Evolutionary conservation across 2,113 vertebrate genomes (phyloP), one percentile per base, ranked within the genome.

Genomic region (Melierax canorus): DNA sequence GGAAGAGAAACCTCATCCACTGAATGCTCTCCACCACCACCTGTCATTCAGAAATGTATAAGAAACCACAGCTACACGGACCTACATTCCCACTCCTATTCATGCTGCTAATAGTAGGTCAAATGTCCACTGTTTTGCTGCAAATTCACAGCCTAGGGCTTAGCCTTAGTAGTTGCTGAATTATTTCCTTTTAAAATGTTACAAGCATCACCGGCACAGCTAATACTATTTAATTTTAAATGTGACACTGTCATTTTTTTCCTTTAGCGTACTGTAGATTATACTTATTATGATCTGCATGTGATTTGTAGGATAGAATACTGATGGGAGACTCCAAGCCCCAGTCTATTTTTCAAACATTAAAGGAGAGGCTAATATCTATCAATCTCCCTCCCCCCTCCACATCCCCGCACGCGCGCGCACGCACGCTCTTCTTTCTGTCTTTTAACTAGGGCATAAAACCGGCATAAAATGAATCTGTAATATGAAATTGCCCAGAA

Each of bases 401-500:
- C 83, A 36, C 75, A 78, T 53, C 46, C 80, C 69, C 77, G 68
- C 87, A 72, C 43, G 12, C 36, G 48, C 13, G 10, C 11, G 18
- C 58, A 43, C n/a, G 10, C 67, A 62, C 82, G 56, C 67, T 13
- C 85, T 90, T 96, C 92, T 97, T 94, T 82, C 95, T 97, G 68
- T 97, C 95, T 98, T 98, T 97, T 98, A 98, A 98, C 94, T 97
- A 97, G 98, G 98, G 96, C 98, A 98, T 97, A 97, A 98, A 97
- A 97, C 96, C 39, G 56, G 96, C 96, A 98, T 97, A 97, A 98
- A 98, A 97, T 96, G 97, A 97, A 98, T 98, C 97, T 97, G 97
- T 97, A 98, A 98, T 98, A 98, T 97, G 98, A 98, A 98, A 98
- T 98, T 98, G 97, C 98, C 98, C 98, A 98, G 98, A 98, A 98